Evolutionary conservation across 2,888 invertebrate genomes (phyloP).

Genomic region (Eristalis intricaria): DNA sequence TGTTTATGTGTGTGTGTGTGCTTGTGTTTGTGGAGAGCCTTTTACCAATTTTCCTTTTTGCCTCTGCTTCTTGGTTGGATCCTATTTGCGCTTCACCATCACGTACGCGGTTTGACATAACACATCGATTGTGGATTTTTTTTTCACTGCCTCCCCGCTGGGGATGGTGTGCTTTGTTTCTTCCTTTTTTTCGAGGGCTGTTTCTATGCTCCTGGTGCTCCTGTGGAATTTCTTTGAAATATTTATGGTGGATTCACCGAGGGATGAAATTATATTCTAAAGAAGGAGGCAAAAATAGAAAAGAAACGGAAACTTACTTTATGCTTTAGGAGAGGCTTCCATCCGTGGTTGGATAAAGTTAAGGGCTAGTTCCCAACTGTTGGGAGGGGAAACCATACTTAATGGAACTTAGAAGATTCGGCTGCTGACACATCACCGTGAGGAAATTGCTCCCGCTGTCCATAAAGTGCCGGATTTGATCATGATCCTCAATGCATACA

Average conservation of each 20-base stretch:
- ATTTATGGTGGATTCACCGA: conserved; percentile 61
- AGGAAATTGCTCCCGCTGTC: conserved; percentile 28
- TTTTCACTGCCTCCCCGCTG: conserved; percentile 6
- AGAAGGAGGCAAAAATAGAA: conserved; percentile 4
- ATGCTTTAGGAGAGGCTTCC: conserved; percentile 39
- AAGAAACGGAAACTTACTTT: conserved; percentile 26
- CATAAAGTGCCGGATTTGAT: conserved; percentile 53
- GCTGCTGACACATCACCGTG: conserved; percentile 9
- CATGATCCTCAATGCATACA: conserved; percentile 38
- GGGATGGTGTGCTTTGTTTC: neutral
- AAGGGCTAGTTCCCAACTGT: conserved; percentile 18
- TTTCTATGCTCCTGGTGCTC: conserved; percentile 24
- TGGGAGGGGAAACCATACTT: conserved; percentile 48
- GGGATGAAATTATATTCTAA: conserved; percentile 69
- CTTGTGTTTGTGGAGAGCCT: conserved; percentile 27
- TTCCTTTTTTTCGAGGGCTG: conserved; percentile 31
- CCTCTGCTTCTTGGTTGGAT: conserved; percentile 36
- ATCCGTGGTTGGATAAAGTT: neutral
- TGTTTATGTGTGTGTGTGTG: neutral
- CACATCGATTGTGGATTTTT: conserved; percentile 53
- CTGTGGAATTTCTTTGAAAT: conserved; percentile 65
- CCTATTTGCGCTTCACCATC: conserved; percentile 49
- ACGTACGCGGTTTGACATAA: conserved; percentile 49
- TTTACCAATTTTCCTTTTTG: conserved; percentile 44
- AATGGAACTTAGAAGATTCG: conserved; percentile 39